These are phyloP conservation scores for Tichodroma muraria DNA, from an alignment of 2,113 vertebrate species.

Conservation along the genomic window DNA sequence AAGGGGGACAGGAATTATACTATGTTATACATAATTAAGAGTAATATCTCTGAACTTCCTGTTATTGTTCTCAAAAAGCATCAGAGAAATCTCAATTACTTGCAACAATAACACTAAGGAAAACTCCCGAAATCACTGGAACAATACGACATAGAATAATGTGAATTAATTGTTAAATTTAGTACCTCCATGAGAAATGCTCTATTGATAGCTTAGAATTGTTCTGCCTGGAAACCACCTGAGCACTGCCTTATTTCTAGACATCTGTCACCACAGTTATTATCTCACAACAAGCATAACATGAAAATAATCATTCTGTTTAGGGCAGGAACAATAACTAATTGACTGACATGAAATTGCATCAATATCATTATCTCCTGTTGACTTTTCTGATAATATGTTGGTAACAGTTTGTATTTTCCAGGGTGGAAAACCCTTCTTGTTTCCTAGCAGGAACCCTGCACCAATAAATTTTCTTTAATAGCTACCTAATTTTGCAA, in stretches of 20 bases:
- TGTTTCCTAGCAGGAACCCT: background rate
- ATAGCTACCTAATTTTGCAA: background rate
- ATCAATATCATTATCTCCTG: conserved; percentile 29
- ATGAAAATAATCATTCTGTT: conserved; percentile 25
- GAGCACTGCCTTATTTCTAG: conserved; percentile 1
- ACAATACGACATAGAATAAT: background rate
- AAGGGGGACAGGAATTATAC: fast-evolving
- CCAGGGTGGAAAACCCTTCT: background rate
- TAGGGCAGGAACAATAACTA: conserved; percentile 11
- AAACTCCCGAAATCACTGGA: background rate
- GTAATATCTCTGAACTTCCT: background rate
- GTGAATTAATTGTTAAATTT: background rate
- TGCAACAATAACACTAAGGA: background rate
- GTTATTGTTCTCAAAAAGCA: conserved; percentile 10
- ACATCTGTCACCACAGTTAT: conserved; percentile 41
- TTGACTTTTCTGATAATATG: conserved; percentile 15
- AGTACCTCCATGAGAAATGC: background rate
- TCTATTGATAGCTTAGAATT: background rate
- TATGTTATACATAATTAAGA: background rate
- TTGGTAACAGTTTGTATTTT: conserved; percentile 1
- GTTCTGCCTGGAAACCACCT: conserved; percentile 37
- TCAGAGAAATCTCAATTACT: background rate
- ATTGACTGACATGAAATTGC: background rate
- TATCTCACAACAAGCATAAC: conserved; percentile 30
- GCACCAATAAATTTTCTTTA: background rate